Percentiles rank a stretch among this genome's conserved stretches.
These are phyloP conservation scores for Stictonetta naevosa DNA, from an alignment of 2,113 vertebrate genomes.

Conservation along the genomic window DNA sequence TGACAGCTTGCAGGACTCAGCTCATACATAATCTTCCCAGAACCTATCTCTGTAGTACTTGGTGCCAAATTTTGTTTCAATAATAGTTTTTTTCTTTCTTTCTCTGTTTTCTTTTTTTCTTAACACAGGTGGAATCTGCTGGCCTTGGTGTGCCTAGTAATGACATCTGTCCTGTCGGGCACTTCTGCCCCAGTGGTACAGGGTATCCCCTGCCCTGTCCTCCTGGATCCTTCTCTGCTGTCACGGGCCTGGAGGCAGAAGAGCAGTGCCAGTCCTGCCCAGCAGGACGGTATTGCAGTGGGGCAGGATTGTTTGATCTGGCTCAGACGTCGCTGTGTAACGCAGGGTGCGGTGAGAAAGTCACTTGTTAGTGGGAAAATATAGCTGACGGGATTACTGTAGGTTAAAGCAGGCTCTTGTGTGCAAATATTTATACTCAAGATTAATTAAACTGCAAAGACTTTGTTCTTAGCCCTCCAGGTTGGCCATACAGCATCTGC, in stretches of 20 bases:
- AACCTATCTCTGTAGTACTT: neutral
- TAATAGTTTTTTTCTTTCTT: neutral
- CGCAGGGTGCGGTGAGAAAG: slow-evolving; percentile 77
- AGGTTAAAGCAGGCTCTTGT: neutral
- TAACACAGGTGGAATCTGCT: slow-evolving; percentile 78
- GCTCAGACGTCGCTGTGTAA: slow-evolving; percentile 78
- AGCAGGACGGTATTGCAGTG: slow-evolving; percentile 82
- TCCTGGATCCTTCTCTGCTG: slow-evolving; percentile 81
- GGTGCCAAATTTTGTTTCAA: fast-evolving
- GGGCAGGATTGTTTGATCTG: slow-evolving; percentile 76
- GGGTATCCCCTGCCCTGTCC: slow-evolving; percentile 84
- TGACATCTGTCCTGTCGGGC: slow-evolving; percentile 84
- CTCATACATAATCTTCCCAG: neutral
- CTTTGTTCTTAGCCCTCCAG: neutral
- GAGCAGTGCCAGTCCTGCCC: slow-evolving; percentile 86
- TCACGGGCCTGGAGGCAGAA: slow-evolving; percentile 73
- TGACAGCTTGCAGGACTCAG: neutral
- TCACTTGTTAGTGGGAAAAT: neutral
- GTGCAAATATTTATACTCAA: neutral
- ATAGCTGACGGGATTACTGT: neutral
- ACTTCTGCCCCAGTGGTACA: slow-evolving; percentile 86
- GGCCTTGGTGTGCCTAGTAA: slow-evolving; percentile 64
- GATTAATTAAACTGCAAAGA: neutral
- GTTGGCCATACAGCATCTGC: neutral
- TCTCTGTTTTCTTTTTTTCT: neutral